These are phyloP conservation scores for Aproaerema taeniolella DNA, from an alignment of 2,888 invertebrate species.

Conservation along the genomic window DNA sequence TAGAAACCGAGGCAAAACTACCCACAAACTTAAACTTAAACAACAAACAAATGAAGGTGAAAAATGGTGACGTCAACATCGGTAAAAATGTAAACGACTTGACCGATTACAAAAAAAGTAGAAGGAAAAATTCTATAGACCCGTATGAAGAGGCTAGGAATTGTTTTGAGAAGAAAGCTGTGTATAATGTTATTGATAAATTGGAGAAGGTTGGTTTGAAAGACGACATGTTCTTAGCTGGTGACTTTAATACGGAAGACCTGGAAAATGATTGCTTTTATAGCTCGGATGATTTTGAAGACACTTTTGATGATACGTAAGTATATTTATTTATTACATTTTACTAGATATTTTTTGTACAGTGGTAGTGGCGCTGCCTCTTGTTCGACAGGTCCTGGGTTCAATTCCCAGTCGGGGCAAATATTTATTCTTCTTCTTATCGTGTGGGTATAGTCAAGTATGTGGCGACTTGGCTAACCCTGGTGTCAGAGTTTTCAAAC, in stretches of 20 bases:
- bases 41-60: conserved; percentile 21
- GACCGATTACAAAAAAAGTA: conserved; percentile 28
- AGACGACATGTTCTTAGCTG: conserved; percentile 56
- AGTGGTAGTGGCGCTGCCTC: too few species aligned
- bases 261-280: conserved; percentile 52
- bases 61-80: conserved; percentile 38
- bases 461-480: too few species aligned
- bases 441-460: too few species aligned
- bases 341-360: too few species aligned
- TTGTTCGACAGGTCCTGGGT: too few species aligned
- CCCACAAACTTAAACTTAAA: not conserved
- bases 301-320: conserved; percentile 55
- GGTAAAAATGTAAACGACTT: conserved; percentile 63
- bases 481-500: too few species aligned
- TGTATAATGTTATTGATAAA: conserved; percentile 55
- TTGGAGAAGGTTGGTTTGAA: conserved; percentile 56
- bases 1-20: not conserved
- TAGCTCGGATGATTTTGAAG: conserved; percentile 55
- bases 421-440: too few species aligned
- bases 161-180: conserved; percentile 28
- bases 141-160: conserved; percentile 14
- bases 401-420: too few species aligned
- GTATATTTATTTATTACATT: conserved; percentile 25
- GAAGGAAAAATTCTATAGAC: conserved; percentile 22
- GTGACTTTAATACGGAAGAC: conserved; percentile 51